Conservation (phyloP, 2,113 vertebrate species). For the Danionella cerebrum region DNA sequence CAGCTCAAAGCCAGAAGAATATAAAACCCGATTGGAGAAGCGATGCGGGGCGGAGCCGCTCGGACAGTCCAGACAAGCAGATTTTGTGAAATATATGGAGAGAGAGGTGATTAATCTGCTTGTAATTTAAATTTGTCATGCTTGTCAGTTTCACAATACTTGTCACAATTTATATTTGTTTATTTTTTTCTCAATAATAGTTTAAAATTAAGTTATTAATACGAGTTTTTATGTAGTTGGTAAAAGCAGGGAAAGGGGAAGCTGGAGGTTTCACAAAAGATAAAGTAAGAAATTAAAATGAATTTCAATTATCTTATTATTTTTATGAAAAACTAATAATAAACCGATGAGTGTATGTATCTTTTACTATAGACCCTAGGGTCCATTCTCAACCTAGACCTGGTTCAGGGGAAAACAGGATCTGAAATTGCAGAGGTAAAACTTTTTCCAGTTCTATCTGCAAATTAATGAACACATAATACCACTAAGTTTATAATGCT, state of each 20-base stretch:
- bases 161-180: too few species aligned
- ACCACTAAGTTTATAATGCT: too few species aligned
- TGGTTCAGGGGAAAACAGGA: conserved; percentile 78
- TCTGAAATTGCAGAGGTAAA: conserved; percentile 84
- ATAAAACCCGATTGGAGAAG: conserved; percentile 71
- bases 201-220: too few species aligned
- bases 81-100: conserved; percentile 78
- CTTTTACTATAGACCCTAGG: conserved; percentile 69
- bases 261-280: conserved; percentile 74
- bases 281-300: conserved; percentile 64
- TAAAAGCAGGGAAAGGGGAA: conserved; percentile 52
- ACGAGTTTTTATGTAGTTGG: too few species aligned
- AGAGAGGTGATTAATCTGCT: conserved; percentile 72
- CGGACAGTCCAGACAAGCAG: conserved; percentile 76
- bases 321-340: neutral
- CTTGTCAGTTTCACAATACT: too few species aligned
- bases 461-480: too few species aligned
- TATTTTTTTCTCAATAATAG: too few species aligned
- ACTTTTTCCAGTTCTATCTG: neutral
- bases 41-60: conserved; percentile 71
- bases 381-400: conserved; percentile 83
- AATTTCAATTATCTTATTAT: neutral
- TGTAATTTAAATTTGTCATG: too few species aligned
- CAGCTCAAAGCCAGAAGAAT: conserved; percentile 80
- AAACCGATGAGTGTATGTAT: neutral